Evolutionary conservation across 2,113 vertebrate genomes (phyloP).

Genomic region (Psittacus erithacus): DNA sequence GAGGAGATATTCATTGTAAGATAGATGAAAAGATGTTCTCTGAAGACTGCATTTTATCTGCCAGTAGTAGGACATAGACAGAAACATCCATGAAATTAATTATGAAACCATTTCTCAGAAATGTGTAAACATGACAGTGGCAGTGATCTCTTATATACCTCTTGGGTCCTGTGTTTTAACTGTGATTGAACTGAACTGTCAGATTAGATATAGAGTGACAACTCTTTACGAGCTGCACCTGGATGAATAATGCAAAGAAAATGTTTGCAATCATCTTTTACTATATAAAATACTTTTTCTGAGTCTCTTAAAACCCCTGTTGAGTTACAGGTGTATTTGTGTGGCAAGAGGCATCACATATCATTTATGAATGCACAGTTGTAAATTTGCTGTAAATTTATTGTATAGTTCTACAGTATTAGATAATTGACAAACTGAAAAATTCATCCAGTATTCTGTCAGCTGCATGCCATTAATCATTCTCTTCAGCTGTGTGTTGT

Average conservation of each 20-base stretch:
- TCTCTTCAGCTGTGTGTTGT: neutral
- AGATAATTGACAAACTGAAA: neutral
- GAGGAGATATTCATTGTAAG: neutral
- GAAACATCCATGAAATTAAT: conserved; percentile 52
- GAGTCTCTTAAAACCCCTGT: neutral
- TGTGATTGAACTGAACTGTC: conserved; percentile 61
- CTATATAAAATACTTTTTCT: neutral
- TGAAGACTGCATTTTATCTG: conserved; percentile 30
- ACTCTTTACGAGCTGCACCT: neutral
- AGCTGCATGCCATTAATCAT: neutral
- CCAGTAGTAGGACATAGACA: neutral
- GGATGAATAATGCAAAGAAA: conserved; percentile 51
- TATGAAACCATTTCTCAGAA: conserved; percentile 35
- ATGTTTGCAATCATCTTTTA: conserved; percentile 5
- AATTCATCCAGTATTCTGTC: neutral
- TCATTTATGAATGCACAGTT: neutral
- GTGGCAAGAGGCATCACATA: neutral
- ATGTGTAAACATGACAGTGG: conserved; percentile 49
- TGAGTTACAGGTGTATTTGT: neutral
- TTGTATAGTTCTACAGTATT: neutral
- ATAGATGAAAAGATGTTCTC: conserved; percentile 38
- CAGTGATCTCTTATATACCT: conserved; percentile 45
- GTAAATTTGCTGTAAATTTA: neutral
- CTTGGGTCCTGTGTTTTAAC: conserved; percentile 49
- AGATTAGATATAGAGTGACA: conserved; percentile 36